These are phyloP conservation scores for Muscicapa comitata DNA, from an alignment of 2,797 vertebrate species.

Conservation along the genomic window DNA sequence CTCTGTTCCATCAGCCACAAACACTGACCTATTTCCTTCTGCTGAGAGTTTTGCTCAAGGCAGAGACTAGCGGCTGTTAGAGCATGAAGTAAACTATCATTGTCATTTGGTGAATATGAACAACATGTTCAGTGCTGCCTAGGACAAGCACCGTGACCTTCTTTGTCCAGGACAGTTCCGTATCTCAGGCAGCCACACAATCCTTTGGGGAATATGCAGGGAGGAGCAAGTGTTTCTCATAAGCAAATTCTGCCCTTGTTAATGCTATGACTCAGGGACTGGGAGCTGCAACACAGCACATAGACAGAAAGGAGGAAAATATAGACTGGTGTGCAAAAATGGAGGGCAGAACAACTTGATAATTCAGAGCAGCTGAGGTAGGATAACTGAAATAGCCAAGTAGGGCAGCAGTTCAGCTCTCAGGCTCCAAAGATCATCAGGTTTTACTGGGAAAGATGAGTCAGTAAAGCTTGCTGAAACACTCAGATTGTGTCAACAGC, in stretches of 20 bases:
- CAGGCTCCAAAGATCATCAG: not conserved
- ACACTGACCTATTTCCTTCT: slow-evolving; percentile 2
- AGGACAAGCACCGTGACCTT: slow-evolving; percentile 8
- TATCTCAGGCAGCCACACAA: not conserved
- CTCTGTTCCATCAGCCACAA: not conserved
- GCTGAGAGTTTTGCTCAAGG: slow-evolving; percentile 37
- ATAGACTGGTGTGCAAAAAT: not conserved
- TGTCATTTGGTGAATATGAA: slow-evolving; percentile 1
- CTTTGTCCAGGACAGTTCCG: not conserved
- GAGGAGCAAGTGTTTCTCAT: not conserved
- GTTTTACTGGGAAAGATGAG: not conserved
- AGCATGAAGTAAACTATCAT: slow-evolving; percentile 15
- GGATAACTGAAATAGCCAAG: not conserved
- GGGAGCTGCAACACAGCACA: not conserved
- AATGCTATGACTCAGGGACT: not conserved
- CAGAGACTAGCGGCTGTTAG: not conserved
- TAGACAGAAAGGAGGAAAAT: not conserved
- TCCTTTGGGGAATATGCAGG: not conserved
- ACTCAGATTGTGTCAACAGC: not conserved
- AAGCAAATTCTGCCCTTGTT: not conserved
- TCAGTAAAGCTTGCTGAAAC: not conserved
- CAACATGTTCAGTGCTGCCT: slow-evolving; percentile 14
- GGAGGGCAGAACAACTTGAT: rapidly evolving
- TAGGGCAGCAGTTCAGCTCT: not conserved
- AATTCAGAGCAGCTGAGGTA: not conserved